A percentile compares a stretch with the other conserved stretches of the same genome.
These are phyloP conservation scores for Pyrrhia umbra DNA, from an alignment of 2,888 invertebrate species.

Conservation along the genomic window DNA sequence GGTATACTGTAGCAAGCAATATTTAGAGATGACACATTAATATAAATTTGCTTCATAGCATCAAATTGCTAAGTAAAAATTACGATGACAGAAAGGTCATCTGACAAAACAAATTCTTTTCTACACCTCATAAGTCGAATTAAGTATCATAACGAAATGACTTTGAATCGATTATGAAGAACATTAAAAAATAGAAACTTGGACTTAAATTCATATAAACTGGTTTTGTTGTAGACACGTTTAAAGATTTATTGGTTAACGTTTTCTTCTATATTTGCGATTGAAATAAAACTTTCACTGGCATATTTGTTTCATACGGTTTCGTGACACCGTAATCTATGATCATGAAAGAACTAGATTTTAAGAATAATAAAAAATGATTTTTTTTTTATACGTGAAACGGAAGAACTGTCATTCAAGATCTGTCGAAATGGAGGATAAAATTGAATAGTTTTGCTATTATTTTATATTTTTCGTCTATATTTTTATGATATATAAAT, in stretches of 20 bases:
- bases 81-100: slow-evolving; percentile 27
- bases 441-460: too few species aligned
- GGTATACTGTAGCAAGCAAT: too few species aligned
- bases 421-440: too few species aligned
- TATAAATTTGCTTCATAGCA: slow-evolving; percentile 22
- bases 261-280: slow-evolving; percentile 37
- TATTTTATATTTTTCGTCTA: too few species aligned
- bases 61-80: slow-evolving; percentile 6
- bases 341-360: not conserved
- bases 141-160: slow-evolving; percentile 25
- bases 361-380: slow-evolving; percentile 9
- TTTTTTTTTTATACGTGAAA: too few species aligned
- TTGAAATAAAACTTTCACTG: slow-evolving; percentile 59
- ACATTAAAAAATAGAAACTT: slow-evolving; percentile 50
- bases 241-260: slow-evolving; percentile 47
- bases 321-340: not conserved
- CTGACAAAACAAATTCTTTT: slow-evolving; percentile 37
- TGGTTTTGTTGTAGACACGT: slow-evolving; percentile 44
- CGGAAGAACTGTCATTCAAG: too few species aligned
- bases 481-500: too few species aligned
- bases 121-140: slow-evolving; percentile 29
- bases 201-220: slow-evolving; percentile 31
- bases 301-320: slow-evolving; percentile 6
- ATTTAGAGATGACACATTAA: slow-evolving; percentile 20
- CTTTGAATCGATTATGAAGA: slow-evolving; percentile 32